Conservation (phyloP, 1,140 invertebrate species). For the Conopomorpha cramerella region DNA sequence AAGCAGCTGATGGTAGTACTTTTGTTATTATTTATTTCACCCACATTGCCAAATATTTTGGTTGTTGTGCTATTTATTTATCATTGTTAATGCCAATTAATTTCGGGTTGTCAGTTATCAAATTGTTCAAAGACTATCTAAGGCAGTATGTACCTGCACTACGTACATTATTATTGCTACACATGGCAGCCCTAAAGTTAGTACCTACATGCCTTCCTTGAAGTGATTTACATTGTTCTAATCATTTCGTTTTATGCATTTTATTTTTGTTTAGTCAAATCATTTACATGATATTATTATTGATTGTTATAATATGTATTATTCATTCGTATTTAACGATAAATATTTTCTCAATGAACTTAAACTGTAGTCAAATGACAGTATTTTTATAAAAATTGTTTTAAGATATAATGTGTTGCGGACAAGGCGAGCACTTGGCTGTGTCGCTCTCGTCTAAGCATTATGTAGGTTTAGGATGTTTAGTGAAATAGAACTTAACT, state of each 20-base stretch:
- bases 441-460: slow-evolving; percentile 34
- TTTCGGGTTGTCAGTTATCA: no score
- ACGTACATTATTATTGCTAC: no score
- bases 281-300: slow-evolving; percentile 52
- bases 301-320: slow-evolving; percentile 53
- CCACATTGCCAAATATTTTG: slow-evolving; percentile 57
- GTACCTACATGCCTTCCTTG: slow-evolving; percentile 56
- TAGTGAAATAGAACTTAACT: slow-evolving; percentile 57
- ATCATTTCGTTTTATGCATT: slow-evolving; percentile 59
- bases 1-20: slow-evolving; percentile 44
- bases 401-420: slow-evolving; percentile 46
- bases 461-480: slow-evolving; percentile 65
- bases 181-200: no score
- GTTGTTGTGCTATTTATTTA: slow-evolving; percentile 59
- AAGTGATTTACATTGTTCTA: slow-evolving; percentile 47
- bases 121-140: no score
- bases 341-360: slow-evolving; percentile 49
- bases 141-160: no score
- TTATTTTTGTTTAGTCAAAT: slow-evolving; percentile 57
- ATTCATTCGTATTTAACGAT: slow-evolving; percentile 41
- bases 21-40: slow-evolving; percentile 50
- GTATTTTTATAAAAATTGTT: slow-evolving; percentile 63
- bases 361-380: slow-evolving; percentile 61
- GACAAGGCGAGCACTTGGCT: slow-evolving; percentile 10
- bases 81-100: slow-evolving; percentile 37